A percentile compares a stretch with the other conserved stretches of the same genome.
phyloP scores from a whole-genome alignment of 2,797 vertebrate genomes.

The Gymnoscopelus braueri region DNA sequence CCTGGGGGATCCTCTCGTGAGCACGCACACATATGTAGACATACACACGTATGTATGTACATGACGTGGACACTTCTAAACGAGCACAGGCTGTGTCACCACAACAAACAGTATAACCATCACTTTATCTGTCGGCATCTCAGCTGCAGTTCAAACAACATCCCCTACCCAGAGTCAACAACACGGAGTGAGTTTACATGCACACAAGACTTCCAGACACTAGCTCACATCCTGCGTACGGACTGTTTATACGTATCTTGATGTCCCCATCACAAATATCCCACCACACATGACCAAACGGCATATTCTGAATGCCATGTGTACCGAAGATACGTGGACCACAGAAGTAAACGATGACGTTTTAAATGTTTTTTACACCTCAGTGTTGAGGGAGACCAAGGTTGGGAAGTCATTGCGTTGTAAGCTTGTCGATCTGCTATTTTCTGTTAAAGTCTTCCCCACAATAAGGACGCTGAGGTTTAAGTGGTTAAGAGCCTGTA shows the following conservation, averaged over 20 bases:
- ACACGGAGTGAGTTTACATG: conserved; percentile 41
- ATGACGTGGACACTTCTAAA: neutral
- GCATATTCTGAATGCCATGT: no score
- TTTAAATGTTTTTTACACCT: neutral
- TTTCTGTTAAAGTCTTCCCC: no score
- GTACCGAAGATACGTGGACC: no score
- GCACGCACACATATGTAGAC: conserved; percentile 11
- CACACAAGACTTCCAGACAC: conserved; percentile 26
- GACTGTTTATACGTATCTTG: neutral
- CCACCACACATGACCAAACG: no score
- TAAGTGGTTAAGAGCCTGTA: no score
- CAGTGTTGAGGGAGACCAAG: neutral
- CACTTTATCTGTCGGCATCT: conserved; percentile 65
- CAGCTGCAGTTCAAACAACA: conserved; percentile 44
- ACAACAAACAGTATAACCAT: conserved; percentile 43
- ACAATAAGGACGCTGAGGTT: no score
- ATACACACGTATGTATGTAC: neutral
- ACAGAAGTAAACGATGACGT: neutral
- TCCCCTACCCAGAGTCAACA: conserved; percentile 49
- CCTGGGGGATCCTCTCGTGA: conserved; percentile 28
- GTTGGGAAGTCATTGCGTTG: no score
- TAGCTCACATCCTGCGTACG: neutral
- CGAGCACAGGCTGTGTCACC: conserved; percentile 16
- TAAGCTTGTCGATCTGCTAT: no score
- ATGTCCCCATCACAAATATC: neutral